Percentiles rank a stretch among this genome's conserved stretches.
These are phyloP conservation scores for Tenthredo mesomela DNA, from an alignment of 2,888 invertebrate genomes.

Conservation along the genomic window DNA sequence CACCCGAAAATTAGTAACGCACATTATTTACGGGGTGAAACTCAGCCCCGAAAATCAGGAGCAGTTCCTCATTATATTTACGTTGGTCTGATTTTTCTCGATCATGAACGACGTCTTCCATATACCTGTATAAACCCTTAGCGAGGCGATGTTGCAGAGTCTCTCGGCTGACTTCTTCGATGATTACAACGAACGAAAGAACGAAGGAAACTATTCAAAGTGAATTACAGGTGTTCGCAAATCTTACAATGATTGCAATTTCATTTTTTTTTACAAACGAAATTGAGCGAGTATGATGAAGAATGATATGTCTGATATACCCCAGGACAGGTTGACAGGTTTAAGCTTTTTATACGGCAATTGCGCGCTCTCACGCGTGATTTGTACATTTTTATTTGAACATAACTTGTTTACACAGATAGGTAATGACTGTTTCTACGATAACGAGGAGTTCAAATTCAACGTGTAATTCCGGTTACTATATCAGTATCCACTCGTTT, in stretches of 20 bases:
- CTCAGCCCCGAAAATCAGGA: neutral
- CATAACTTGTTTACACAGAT: neutral
- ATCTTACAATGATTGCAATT: neutral
- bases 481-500: neutral
- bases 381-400: neutral
- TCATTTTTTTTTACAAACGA: neutral
- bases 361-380: neutral
- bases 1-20: neutral
- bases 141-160: no score
- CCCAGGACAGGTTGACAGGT: neutral
- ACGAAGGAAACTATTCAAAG: neutral
- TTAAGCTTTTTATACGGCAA: neutral
- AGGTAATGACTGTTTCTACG: neutral
- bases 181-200: neutral
- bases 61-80: neutral
- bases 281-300: neutral
- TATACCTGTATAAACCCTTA: no score
- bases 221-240: neutral
- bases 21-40: neutral
- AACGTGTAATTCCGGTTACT: neutral
- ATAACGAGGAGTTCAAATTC: neutral
- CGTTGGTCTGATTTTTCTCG: neutral
- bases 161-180: neutral
- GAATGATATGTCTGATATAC: neutral
- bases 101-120: neutral